Conservation (phyloP, 2,797 vertebrate genomes). For the Etheostoma perlongum region DNA sequence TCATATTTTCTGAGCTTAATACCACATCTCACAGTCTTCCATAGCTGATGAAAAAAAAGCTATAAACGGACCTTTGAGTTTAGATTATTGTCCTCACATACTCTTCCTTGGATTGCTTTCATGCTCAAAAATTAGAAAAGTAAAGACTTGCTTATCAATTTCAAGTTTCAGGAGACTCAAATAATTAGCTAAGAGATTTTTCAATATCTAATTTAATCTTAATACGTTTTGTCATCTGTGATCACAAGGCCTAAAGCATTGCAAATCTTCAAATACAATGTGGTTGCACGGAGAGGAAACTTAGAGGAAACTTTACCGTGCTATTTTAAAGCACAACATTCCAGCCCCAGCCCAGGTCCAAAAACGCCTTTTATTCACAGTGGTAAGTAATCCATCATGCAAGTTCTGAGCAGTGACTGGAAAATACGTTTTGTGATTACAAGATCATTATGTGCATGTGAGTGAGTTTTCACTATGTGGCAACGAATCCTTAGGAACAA, state of each 20-base stretch:
- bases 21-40: background rate
- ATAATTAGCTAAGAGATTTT: background rate
- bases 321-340: slow-evolving; percentile 3
- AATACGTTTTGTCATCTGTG: background rate
- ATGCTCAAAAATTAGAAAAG: background rate
- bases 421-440: slow-evolving; percentile 12
- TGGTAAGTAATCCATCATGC: slow-evolving; percentile 13
- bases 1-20: background rate
- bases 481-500: slow-evolving; percentile 10
- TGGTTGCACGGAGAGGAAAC: background rate
- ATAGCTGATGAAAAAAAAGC: background rate
- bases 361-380: slow-evolving; percentile 6
- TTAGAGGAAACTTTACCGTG: slow-evolving; percentile 4
- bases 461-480: slow-evolving; percentile 46
- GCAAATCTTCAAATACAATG: slow-evolving; percentile 9
- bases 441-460: background rate
- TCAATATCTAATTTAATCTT: background rate
- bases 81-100: background rate
- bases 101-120: background rate
- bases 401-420: background rate
- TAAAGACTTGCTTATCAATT: background rate
- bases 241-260: background rate
- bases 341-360: background rate
- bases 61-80: background rate
- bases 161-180: background rate